Evolutionary conservation across 2,888 invertebrate species (phyloP).

Genomic region (Tineola bisselliella): DNA sequence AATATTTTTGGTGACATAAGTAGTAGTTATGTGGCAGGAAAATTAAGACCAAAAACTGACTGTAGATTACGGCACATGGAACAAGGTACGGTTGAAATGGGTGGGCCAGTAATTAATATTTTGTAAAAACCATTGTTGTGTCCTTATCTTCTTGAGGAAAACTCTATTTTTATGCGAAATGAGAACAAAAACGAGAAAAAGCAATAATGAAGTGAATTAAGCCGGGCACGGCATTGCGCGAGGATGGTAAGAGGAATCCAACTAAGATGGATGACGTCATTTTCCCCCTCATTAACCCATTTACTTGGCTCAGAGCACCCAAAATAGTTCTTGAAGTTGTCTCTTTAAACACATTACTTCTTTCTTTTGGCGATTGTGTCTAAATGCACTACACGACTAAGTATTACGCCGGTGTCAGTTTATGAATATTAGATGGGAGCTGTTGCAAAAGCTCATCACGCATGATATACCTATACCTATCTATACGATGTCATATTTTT

Average conservation of each 20-base stretch:
- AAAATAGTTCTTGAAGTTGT: slow-evolving; percentile 38
- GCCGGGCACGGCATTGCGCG: slow-evolving; percentile 25
- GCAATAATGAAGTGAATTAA: slow-evolving; percentile 50
- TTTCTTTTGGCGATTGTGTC: neutral
- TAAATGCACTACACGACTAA: neutral
- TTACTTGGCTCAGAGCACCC: slow-evolving; percentile 39
- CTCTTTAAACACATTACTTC: slow-evolving; percentile 6
- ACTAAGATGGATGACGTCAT: slow-evolving; percentile 60
- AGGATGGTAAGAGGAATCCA: slow-evolving; percentile 49
- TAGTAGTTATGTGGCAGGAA: neutral
- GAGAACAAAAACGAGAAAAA: slow-evolving; percentile 24
- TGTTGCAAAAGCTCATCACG: too few species aligned
- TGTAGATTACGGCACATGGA: neutral
- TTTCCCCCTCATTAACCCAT: slow-evolving; percentile 61
- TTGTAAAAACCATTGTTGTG: slow-evolving; percentile 10
- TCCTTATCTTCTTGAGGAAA: slow-evolving; percentile 1
- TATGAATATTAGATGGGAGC: too few species aligned
- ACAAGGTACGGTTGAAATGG: neutral
- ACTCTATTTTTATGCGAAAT: slow-evolving; percentile 13
- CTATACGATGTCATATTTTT: too few species aligned
- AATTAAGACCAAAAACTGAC: neutral
- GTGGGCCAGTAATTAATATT: neutral
- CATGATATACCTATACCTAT: too few species aligned
- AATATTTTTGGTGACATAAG: neutral
- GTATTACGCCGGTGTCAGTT: too few species aligned